Percentiles rank a stretch among this genome's conserved stretches.
Evolutionary conservation across 2,113 vertebrate genomes (phyloP).

Genomic region (Mionectes macconnelli): DNA sequence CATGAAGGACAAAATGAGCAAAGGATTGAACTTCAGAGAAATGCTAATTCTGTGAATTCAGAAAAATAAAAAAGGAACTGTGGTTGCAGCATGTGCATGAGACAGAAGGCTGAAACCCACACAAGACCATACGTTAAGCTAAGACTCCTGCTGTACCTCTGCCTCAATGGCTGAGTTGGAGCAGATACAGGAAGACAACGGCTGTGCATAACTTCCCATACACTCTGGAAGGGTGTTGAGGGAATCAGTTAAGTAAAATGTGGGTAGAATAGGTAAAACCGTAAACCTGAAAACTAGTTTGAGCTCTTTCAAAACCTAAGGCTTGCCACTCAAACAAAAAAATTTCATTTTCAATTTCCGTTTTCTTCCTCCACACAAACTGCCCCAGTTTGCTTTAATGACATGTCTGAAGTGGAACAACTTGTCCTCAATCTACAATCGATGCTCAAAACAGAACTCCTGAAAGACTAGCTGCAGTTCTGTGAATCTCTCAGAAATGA

Average conservation of each 20-base stretch:
- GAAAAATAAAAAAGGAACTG: not conserved
- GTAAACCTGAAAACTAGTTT: not conserved
- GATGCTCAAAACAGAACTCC: not conserved
- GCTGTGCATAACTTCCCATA: not conserved
- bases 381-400: conserved; percentile 59
- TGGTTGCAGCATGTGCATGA: not conserved
- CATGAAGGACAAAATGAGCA: not conserved
- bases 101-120: not conserved
- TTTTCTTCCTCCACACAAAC: not conserved
- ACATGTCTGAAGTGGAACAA: conserved; percentile 26
- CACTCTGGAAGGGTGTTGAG: not conserved
- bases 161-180: not conserved
- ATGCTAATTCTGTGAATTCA: not conserved
- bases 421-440: not conserved
- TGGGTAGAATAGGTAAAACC: not conserved
- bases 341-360: not conserved
- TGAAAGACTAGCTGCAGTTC: not conserved
- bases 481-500: not conserved
- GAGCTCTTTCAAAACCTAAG: conserved; percentile 3
- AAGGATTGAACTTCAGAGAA: not conserved
- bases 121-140: not conserved
- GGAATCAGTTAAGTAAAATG: not conserved
- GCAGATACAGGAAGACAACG: not conserved
- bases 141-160: not conserved
- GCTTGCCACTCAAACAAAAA: not conserved